Evolutionary conservation across 2,797 vertebrate genomes (phyloP).

Genomic region (Chloroceryle inda): DNA sequence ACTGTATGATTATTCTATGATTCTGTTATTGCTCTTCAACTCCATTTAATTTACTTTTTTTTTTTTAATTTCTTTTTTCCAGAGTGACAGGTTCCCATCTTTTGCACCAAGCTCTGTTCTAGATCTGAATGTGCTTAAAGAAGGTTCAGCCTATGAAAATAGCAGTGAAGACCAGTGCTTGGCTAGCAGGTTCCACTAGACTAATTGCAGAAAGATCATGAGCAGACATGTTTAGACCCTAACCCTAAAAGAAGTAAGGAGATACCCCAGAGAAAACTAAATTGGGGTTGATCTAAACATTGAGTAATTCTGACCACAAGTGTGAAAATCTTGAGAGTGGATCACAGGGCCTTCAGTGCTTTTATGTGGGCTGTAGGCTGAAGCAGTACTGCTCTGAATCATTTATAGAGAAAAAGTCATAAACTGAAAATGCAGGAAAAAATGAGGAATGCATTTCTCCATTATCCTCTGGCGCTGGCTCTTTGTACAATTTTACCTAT

Average conservation of each 20-base stretch:
- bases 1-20: neutral
- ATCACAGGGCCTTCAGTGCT: neutral
- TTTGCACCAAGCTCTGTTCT: neutral
- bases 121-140: accelerated
- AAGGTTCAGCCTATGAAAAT: neutral
- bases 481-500: conserved; percentile 74
- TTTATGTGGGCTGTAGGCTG: neutral
- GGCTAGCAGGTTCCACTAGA: neutral
- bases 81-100: neutral
- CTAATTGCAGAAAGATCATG: neutral
- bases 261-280: neutral
- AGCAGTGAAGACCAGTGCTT: neutral
- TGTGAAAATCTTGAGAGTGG: neutral
- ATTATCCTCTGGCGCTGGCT: conserved; percentile 73
- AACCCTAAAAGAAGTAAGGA: neutral
- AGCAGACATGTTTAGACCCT: neutral
- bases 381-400: conserved; percentile 11
- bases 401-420: conserved; percentile 37
- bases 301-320: neutral
- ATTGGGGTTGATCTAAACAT: neutral
- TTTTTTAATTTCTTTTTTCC: accelerated
- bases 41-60: neutral
- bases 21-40: neutral
- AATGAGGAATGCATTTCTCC: conserved; percentile 31
- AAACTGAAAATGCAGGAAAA: conserved; percentile 16